phyloP scores from a whole-genome alignment of 2,888 invertebrate species.

The Volucella inanis region DNA sequence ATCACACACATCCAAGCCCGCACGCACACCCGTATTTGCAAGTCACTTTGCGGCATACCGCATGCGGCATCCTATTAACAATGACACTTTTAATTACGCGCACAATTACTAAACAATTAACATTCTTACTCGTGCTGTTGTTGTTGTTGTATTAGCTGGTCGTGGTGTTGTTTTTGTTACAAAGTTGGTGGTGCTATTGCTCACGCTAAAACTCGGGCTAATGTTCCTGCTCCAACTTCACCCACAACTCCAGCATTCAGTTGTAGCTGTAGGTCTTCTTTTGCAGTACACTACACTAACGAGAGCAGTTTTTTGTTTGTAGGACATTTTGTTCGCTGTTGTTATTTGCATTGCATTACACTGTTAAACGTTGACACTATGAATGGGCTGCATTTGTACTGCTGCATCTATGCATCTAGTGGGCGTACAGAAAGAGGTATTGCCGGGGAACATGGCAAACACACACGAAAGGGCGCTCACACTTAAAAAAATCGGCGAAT shows the following conservation, averaged over 20 bases:
- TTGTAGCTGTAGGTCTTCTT: too few relatives aligned
- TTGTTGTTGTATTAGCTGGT: slow-evolving; percentile 6
- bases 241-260: too few relatives aligned
- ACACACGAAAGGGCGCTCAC: slow-evolving; percentile 15
- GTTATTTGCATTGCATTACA: slow-evolving; percentile 67
- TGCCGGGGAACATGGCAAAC: background rate
- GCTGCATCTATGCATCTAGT: background rate
- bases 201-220: too few relatives aligned
- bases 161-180: background rate
- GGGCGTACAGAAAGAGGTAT: slow-evolving; percentile 8
- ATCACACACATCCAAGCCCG: too few relatives aligned
- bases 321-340: slow-evolving; percentile 58
- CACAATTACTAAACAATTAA: slow-evolving; percentile 68
- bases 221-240: too few relatives aligned
- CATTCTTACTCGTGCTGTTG: slow-evolving; percentile 61
- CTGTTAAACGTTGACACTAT: slow-evolving; percentile 58
- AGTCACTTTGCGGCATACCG: background rate
- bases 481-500: slow-evolving; percentile 44
- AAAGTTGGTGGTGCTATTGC: background rate
- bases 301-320: slow-evolving; percentile 57
- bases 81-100: slow-evolving; percentile 64
- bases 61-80: slow-evolving; percentile 25
- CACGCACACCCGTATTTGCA: too few relatives aligned
- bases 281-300: background rate
- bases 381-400: background rate